Evolutionary conservation across 2,797 vertebrate species (phyloP), one percentile per base, ranked within the genome.

Genomic region (Sebastes steindachneri): DNA sequence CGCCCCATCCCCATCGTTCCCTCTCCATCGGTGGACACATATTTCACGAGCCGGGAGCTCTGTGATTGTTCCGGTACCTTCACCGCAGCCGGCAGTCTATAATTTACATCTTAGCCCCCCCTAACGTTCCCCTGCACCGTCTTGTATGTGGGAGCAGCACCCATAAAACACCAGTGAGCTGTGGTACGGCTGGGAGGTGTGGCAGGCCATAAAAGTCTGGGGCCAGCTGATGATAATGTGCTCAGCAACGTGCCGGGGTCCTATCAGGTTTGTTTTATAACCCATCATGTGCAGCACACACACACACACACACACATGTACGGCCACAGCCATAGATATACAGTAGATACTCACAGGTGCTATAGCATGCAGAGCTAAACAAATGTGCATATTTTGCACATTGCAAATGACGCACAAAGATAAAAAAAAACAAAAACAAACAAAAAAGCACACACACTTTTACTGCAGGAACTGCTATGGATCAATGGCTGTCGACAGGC

Each of bases 151-250:
- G 67, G 74, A 88, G 88, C 72, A 83, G 82, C 15, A 3, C 57
- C 65, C 88, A 91, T 95, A 94, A 95, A 94, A 79, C 89, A 93
- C 79, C 78, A 25, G 77, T 76, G 87, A 89, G 79, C 86, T 80
- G 80, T 55, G 79, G 75, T 75, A 14, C 5, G 19, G 62, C 80
- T 78, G 70, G 75, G 85, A 86, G 83, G 90, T 84, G 86, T 89
- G 91, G 89, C 89, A 86, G 85, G 82, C 83, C 87, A 88, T 95
- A 94, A 95, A 93, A 80, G 86, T 88, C 88, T 73, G 75, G 37
- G 84, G 77, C 84, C 89, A 86, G 91, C 86, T 89, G 92, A 93
- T 93, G 86, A 92, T 93, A 87, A 93, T 92, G 89, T 91, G 85
- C 86, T 92, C 88, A 91, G 79, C 86, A 87, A 84, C 41, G 57